Percentiles rank a stretch among this genome's conserved stretches.
These are phyloP conservation scores for Cryptotermes secundus DNA, from an alignment of 1,140 invertebrate genomes.

Conservation along the genomic window DNA sequence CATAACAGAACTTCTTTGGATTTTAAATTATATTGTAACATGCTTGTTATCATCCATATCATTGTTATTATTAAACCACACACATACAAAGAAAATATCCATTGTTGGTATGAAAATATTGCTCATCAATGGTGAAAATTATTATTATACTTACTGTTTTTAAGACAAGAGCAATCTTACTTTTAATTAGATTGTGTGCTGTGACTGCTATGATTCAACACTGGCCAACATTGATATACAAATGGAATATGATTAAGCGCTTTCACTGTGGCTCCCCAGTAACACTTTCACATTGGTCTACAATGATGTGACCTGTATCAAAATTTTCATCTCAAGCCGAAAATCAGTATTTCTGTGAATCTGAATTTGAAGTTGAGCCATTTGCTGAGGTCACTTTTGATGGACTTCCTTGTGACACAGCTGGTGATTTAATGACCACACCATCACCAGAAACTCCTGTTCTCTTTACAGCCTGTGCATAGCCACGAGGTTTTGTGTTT, in stretches of 20 bases:
- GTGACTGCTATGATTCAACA: not conserved
- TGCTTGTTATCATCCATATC: not conserved
- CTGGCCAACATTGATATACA: not conserved
- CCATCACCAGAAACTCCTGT: not conserved
- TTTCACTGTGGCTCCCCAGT: not conserved
- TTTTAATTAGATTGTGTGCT: not conserved
- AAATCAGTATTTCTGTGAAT: not conserved
- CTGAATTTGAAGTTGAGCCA: not conserved
- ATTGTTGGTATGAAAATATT: not conserved
- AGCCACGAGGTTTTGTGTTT: not conserved
- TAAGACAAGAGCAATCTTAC: not conserved
- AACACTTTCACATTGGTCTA: not conserved
- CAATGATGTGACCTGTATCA: not conserved
- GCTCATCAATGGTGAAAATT: not conserved
- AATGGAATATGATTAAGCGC: not conserved
- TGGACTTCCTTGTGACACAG: not conserved
- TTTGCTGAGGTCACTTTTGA: not conserved
- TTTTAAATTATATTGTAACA: not conserved
- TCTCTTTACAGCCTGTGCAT: slow-evolving; percentile 29
- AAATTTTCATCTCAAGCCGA: not conserved
- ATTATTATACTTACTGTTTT: not conserved
- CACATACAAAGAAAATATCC: not conserved
- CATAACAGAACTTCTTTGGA: not conserved
- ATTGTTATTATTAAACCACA: not conserved
- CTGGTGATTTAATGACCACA: slow-evolving; percentile 15